Evolutionary conservation across 2,797 vertebrate species (phyloP).

Genomic region (Pseudochirops cupreus): DNA sequence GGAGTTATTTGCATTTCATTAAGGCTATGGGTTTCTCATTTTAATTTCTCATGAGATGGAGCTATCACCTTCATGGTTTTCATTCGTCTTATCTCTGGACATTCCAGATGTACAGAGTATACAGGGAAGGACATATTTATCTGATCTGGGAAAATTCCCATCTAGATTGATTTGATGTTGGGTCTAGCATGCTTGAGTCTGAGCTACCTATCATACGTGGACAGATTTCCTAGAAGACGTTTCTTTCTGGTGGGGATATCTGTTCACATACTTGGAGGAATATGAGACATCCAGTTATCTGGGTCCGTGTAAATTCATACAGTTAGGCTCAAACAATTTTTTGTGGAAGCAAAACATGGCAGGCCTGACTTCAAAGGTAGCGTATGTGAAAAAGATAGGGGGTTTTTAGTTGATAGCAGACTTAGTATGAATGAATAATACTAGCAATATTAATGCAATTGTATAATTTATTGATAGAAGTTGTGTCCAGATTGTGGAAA

Average conservation of each 20-base stretch:
- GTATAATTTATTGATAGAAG: background rate
- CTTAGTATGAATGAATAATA: background rate
- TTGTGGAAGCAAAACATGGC: background rate
- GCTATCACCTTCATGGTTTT: background rate
- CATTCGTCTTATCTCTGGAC: background rate
- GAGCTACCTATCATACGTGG: background rate
- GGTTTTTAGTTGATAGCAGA: background rate
- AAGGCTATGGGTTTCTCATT: background rate
- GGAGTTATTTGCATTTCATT: background rate
- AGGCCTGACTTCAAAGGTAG: too few species aligned
- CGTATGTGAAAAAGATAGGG: background rate
- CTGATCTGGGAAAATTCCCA: background rate
- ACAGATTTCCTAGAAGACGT: background rate
- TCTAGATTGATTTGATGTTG: background rate
- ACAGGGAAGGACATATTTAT: background rate
- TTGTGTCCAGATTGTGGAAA: background rate
- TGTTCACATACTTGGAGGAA: background rate
- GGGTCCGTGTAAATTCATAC: background rate
- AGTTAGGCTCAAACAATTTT: background rate
- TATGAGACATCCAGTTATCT: background rate
- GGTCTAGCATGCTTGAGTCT: background rate
- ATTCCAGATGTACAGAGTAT: background rate
- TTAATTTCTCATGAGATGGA: background rate
- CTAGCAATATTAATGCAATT: background rate
- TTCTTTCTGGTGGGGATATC: background rate